Percentiles rank a stretch among this genome's conserved stretches.
These are phyloP conservation scores for Oxytorus armatus DNA, from an alignment of 2,888 invertebrate genomes.

Conservation along the genomic window DNA sequence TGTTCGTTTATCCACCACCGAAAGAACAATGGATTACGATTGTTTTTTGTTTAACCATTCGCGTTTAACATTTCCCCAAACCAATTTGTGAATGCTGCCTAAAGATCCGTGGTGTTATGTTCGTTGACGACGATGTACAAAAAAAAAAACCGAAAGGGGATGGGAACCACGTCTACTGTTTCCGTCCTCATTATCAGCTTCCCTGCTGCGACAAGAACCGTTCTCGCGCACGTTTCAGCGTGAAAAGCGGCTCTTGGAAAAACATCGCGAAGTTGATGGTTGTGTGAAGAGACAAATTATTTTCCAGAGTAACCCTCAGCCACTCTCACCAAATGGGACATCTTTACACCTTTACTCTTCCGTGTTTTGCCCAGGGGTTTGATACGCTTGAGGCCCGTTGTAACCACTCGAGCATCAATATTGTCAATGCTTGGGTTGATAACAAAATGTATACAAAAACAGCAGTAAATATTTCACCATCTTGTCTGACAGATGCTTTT, in stretches of 20 bases:
- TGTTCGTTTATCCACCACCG: neutral
- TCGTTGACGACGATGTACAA: constrained; percentile 24
- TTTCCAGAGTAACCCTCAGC: constrained; percentile 39
- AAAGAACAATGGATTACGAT: neutral
- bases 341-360: constrained; percentile 18
- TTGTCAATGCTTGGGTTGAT: neutral
- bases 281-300: constrained; percentile 57
- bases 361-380: neutral
- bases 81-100: neutral
- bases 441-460: neutral
- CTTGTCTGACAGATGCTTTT: no score
- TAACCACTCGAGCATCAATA: neutral
- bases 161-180: constrained; percentile 25
- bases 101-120: constrained; percentile 3
- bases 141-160: constrained; percentile 5
- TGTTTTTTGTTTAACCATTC: neutral
- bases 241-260: constrained; percentile 33
- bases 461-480: neutral
- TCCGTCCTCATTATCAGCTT: constrained; percentile 54
- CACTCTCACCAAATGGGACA: constrained; percentile 18
- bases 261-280: constrained; percentile 48
- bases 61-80: constrained; percentile 1
- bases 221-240: constrained; percentile 60
- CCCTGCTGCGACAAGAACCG: constrained; percentile 28
- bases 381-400: neutral